phyloP scores from a whole-genome alignment of 2,797 vertebrate species.

The Gobionotothen gibberifrons region DNA sequence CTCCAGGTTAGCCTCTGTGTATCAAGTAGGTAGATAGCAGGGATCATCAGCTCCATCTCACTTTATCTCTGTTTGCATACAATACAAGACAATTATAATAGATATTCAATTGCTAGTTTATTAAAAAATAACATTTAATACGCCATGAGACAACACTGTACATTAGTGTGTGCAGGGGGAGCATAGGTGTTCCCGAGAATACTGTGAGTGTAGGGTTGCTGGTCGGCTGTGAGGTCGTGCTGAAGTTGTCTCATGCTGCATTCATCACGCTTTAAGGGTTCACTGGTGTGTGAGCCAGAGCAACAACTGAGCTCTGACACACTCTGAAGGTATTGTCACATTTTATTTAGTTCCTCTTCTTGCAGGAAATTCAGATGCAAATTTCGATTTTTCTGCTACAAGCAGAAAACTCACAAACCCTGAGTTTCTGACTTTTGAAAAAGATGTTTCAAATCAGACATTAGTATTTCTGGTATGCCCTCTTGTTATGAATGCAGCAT shows the following conservation, averaged over 20 bases:
- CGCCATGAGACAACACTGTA: conserved; percentile 74
- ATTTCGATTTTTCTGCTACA: conserved; percentile 25
- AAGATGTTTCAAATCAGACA: conserved; percentile 26
- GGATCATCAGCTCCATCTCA: not conserved
- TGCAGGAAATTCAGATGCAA: conserved; percentile 6
- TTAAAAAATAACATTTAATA: conserved; percentile 83
- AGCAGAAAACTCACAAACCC: conserved; percentile 40
- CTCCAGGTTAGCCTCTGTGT: not conserved
- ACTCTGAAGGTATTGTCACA: too few species aligned
- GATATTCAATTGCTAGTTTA: conserved; percentile 75
- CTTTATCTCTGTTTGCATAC: not conserved
- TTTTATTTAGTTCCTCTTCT: conserved; percentile 7
- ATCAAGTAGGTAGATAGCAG: too few species aligned
- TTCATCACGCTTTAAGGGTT: conserved; percentile 51
- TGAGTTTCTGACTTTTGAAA: conserved; percentile 53
- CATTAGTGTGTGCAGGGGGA: conserved; percentile 53
- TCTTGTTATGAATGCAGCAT: conserved; percentile 65
- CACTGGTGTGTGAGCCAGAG: conserved; percentile 12
- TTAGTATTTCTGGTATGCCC: conserved; percentile 19
- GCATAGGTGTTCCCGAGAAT: conserved; percentile 56
- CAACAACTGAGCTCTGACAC: conserved; percentile 24
- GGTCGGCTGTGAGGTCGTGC: conserved; percentile 58
- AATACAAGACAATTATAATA: conserved; percentile 27
- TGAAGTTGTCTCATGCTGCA: conserved; percentile 61
- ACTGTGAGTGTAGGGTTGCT: conserved; percentile 60